Conservation (phyloP, 2,113 vertebrate genomes). For the Hydrochoerus hydrochaeris region DNA sequence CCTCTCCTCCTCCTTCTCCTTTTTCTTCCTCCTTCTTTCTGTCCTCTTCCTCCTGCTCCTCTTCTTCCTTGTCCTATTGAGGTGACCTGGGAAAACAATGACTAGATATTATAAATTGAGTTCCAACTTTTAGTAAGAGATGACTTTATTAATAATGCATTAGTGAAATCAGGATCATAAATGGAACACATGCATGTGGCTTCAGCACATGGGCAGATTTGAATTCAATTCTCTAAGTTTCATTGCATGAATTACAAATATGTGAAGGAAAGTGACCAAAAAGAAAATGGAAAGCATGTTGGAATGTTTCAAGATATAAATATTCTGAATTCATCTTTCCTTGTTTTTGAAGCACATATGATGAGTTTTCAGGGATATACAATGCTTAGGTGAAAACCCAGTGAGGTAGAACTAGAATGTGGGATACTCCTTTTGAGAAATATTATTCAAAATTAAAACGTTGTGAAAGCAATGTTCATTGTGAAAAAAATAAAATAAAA, state of each 20-base stretch:
- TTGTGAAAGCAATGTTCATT: background rate
- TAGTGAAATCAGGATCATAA: background rate
- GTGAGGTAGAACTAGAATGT: background rate
- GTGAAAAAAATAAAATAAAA: conserved; percentile 26
- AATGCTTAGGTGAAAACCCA: background rate
- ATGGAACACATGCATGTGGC: background rate
- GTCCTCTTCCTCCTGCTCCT: background rate
- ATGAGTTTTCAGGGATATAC: background rate
- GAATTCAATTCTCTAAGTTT: background rate
- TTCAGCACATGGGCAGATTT: background rate
- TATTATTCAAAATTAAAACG: background rate
- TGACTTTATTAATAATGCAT: background rate
- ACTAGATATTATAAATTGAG: background rate
- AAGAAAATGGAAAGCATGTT: background rate
- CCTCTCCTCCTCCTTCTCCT: background rate
- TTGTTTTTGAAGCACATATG: background rate
- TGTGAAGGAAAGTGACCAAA: background rate
- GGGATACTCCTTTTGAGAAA: background rate
- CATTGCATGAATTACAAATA: background rate
- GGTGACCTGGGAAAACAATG: background rate
- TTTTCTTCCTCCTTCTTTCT: background rate
- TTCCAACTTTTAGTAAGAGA: background rate
- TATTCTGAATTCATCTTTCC: background rate
- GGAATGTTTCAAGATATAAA: background rate
- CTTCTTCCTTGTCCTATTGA: background rate